Conservation (phyloP, 2,113 vertebrate genomes). For the Calonectris borealis region DNA sequence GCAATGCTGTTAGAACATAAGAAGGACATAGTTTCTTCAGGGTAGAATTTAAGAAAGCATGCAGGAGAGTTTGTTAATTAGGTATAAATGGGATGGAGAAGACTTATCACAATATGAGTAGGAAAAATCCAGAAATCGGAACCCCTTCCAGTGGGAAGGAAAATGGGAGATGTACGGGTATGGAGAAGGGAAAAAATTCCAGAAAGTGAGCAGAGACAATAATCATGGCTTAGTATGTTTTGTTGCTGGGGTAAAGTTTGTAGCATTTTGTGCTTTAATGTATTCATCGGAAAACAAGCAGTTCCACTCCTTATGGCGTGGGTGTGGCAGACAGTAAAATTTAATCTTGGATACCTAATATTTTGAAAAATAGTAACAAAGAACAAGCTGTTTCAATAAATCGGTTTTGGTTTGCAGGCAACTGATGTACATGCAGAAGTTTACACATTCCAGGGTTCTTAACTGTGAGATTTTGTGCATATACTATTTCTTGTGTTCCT, state of each 20-base stretch:
- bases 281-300: background rate
- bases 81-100: background rate
- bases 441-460: too few species aligned
- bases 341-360: background rate
- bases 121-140: background rate
- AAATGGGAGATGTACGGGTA: background rate
- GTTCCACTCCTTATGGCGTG: background rate
- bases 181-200: background rate
- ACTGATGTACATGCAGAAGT: background rate
- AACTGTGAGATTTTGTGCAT: background rate
- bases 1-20: background rate
- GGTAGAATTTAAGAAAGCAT: background rate
- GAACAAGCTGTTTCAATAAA: background rate
- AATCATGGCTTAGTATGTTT: background rate
- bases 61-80: background rate
- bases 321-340: background rate
- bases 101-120: background rate
- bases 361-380: background rate
- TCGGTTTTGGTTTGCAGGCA: background rate
- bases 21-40: background rate
- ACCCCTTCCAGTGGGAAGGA: background rate
- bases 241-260: background rate
- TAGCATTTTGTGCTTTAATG: background rate
- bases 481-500: background rate
- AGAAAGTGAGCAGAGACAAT: background rate